phyloP scores from a whole-genome alignment of 2,888 invertebrate species.

The Galeruca laticollis region DNA sequence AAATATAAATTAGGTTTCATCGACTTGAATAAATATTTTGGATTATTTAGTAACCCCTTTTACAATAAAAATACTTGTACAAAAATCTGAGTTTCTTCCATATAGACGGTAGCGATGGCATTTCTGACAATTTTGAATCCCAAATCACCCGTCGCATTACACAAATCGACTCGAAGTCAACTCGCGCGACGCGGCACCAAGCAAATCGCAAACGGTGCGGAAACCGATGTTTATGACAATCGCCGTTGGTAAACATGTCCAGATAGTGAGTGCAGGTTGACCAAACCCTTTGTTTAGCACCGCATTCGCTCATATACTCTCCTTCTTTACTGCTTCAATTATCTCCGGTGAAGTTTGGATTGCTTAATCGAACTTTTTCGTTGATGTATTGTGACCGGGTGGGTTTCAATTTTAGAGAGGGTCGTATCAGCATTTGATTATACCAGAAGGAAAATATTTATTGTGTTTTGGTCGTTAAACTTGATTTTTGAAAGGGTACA shows the following conservation, averaged over 20 bases:
- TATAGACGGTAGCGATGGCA: background rate
- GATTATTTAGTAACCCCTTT: too few relatives aligned
- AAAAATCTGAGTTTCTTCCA: background rate
- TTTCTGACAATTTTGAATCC: conserved; percentile 16
- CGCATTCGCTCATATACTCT: conserved; percentile 54
- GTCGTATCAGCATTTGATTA: background rate
- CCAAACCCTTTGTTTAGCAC: conserved; percentile 57
- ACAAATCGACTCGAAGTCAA: conserved; percentile 42
- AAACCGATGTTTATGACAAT: conserved; percentile 58
- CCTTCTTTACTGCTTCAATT: conserved; percentile 55
- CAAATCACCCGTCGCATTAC: conserved; percentile 44
- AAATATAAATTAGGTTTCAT: too few relatives aligned
- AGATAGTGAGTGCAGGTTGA: conserved; percentile 55
- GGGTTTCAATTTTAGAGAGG: conserved; percentile 7
- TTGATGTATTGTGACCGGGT: conserved; percentile 15
- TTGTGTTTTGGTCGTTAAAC: background rate
- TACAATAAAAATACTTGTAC: too few relatives aligned
- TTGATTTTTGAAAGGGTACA: background rate
- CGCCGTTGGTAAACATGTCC: conserved; percentile 50
- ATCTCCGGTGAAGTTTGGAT: conserved; percentile 44
- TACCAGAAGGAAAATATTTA: background rate
- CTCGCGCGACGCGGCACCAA: conserved; percentile 41
- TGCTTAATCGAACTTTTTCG: conserved; percentile 40
- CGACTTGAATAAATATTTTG: too few relatives aligned
- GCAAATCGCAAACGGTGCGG: conserved; percentile 49